Base-by-base conservation (phyloP, 2,888 invertebrate species). In the Polia nebulosa region DNA sequence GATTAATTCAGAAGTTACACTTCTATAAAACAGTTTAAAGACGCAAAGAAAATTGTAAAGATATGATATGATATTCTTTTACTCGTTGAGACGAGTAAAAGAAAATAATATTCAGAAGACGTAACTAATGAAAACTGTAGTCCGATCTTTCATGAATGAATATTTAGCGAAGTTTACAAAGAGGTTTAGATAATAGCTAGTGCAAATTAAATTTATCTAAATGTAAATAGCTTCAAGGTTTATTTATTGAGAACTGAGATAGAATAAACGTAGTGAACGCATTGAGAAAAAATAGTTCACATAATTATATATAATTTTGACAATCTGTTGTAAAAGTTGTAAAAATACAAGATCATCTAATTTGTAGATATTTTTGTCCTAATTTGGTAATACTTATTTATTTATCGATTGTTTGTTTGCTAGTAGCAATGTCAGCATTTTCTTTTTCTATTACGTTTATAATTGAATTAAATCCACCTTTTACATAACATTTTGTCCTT, bases 151-250 rank as follows among this genome's bases (percentile, higher is more conserved):
- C 41, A 41, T 29, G 27, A 58, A 70, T 57, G 36, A 44, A 60
- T 53, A n/a, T 44, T 45, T 3, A 58, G 9, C 4, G 15, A 29
- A 15, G 34, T 52, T 52, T 45, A 41, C 27, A 44, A 47, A 72
- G 36, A 41, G 25, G 29, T 57, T 62, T 11, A 57, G 45, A 44
- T 72, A 57, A 74, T 57, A 5, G 36, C 29, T 44, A n/a, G 47
- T 53, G 34, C 47, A 78, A 74, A 78, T 72, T 62, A 22, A 53
- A 63, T 36, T 58, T 62, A 78, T 78, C 64, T 58, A 17, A 62
- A 72, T 57, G 73, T 56, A 72, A 78, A 78, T 44, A 73, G 15
- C n/a, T 52, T 56, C 67, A 74, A 75, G 75, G 79, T 36, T 52
- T 52, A 51, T 36, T 52, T 52, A 51, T 36, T 34, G 53, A 55